Evolutionary conservation across 2,888 invertebrate genomes (phyloP), one percentile per base, ranked within the genome.

Genomic region (Drepanosiphum platanoidis): DNA sequence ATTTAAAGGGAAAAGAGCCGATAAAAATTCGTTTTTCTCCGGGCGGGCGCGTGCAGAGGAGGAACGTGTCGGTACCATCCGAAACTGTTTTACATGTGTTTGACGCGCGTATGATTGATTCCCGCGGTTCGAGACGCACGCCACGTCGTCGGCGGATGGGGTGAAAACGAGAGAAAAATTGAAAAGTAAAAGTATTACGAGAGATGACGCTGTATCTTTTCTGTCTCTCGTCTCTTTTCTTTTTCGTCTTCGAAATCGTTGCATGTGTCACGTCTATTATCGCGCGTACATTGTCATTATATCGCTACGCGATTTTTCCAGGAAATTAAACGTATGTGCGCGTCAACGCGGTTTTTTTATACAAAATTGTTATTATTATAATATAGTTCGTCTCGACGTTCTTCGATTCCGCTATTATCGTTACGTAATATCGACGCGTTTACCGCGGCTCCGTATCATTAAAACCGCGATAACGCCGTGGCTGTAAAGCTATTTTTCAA

Each of bases 101-200:
- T 84, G 83, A 84, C 83, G 83, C 83, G 83, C n/a, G 83, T 84
- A 84, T 84, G 83, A 84, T 84, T 84, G 83, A 84, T 84, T 84
- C 75, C 66, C 42, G 81, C 52, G 79, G 68, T 70, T 42, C 13
- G n/a, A 27, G n/a, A 7, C 34, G 32, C 32, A 70, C 80, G 52
- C 82, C 82, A 18, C 82, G 70, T 13, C 42, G 32, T 5, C 36
- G 42, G 66, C 34, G 74, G 64, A 70, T 18, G 52, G 70, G 36
- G 81, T 58, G 52, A 71, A 39, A 71, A 46, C 39, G 30, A 46
- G 61, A 84, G 75, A 52, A 77, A 77, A 66, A 84, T 77, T 30
- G 83, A 75, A 74, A 64, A 82, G 46, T 32, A 46, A 46, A 34
- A 52, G 52, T 84, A 84, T 75, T 75, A 66, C 74, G 72, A 64